Evolutionary conservation across 2,113 vertebrate species (phyloP), one percentile per base, ranked within the genome.

Genomic region (Amphilophus citrinellus): DNA sequence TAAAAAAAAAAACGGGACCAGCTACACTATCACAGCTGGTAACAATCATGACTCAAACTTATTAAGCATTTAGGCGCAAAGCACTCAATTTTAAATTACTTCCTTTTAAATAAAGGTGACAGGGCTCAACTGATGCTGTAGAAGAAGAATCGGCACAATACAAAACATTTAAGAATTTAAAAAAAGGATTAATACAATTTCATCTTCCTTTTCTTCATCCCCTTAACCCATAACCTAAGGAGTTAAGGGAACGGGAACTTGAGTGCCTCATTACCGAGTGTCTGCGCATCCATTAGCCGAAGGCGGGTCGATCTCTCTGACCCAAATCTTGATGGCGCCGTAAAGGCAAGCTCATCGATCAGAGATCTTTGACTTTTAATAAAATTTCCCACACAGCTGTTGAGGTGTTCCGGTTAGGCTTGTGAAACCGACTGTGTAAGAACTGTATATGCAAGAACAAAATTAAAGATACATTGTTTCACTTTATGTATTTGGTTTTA

Each of bases 301-400:
- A 56, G 68, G 35, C 6, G 1, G 17, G 3, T n/a, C 4, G 27
- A 73, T 73, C 17, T 73, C 47, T 32, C 47, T 35, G 24, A n/a
- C 27, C 18, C 68, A 56, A 56, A 73, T 73, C 47, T 73, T n/a
- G 68, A 56, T 9, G 47, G 27, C n/a, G 47, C 27, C n/a, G 47
- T 56, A 56, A 50, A 73, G 27, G 27, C 24, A 17, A 61, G 59
- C 30, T 56, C 56, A 73, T 35, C 68, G 47, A 73, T 35, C 68
- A 73, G 56, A 35, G 68, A 1, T 73, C 47, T 73, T 56, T 56
- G 68, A 73, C 47, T n/a, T 56, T 73, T 73, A 73, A 73, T 53
- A 47, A 73, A 56, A 73, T 73, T 56, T 73, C 68, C 68, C 68
- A 35, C 68, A 35, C 47, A 73, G 47, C 68, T 53, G 44, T n/a